A percentile compares a stretch with the other conserved stretches of the same genome.
phyloP scores from a whole-genome alignment of 1,140 invertebrate species.

The Bombyx mandarina region DNA sequence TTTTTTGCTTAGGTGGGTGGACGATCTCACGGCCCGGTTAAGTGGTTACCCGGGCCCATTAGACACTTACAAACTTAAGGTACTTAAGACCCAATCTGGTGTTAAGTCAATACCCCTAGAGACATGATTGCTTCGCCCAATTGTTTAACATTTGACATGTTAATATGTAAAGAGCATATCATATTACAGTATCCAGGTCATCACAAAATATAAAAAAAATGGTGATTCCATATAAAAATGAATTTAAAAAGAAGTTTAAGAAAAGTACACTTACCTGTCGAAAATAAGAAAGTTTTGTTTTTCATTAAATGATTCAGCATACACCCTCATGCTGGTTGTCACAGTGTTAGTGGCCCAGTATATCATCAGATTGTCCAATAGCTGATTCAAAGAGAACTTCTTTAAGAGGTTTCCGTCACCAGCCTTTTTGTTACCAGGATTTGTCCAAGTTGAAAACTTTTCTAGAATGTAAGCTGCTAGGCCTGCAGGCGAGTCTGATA shows the following conservation, averaged over 20 bases:
- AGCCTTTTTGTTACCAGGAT: slow-evolving; percentile 69
- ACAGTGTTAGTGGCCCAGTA: slow-evolving; percentile 87
- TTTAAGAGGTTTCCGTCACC: slow-evolving; percentile 80
- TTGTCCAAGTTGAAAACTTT: slow-evolving; percentile 88
- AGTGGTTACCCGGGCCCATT: too few relatives aligned
- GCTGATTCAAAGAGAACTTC: slow-evolving; percentile 76
- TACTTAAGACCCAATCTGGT: too few relatives aligned
- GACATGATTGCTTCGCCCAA: too few relatives aligned
- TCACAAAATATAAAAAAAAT: too few relatives aligned
- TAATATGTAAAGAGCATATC: too few relatives aligned
- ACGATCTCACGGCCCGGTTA: too few relatives aligned
- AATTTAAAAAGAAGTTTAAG: not conserved
- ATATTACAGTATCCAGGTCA: too few relatives aligned
- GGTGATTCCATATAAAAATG: too few relatives aligned
- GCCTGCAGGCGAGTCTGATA: slow-evolving; percentile 80
- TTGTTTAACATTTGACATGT: too few relatives aligned
- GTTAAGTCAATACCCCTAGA: too few relatives aligned
- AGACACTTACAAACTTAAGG: too few relatives aligned
- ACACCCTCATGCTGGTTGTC: slow-evolving; percentile 81
- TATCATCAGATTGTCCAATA: slow-evolving; percentile 90
- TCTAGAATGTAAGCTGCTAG: slow-evolving; percentile 88
- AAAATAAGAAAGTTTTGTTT: slow-evolving; percentile 15
- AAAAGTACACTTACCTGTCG: slow-evolving; percentile 33
- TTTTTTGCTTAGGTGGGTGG: too few relatives aligned
- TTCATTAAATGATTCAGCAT: slow-evolving; percentile 71